A percentile compares a stretch with the other conserved stretches of the same genome.
These are phyloP conservation scores for Polyergus mexicanus DNA, from an alignment of 1,140 invertebrate species.

Conservation along the genomic window DNA sequence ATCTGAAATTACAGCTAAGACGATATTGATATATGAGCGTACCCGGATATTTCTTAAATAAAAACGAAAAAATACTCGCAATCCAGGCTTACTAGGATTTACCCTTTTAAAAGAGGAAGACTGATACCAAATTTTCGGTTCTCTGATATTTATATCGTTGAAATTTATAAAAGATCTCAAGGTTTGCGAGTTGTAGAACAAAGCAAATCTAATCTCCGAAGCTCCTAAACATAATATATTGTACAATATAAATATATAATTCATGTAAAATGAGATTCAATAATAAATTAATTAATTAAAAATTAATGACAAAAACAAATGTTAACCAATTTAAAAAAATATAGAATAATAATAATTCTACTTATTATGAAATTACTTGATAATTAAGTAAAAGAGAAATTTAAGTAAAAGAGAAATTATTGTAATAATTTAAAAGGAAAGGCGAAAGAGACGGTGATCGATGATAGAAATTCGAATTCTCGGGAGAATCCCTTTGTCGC, in stretches of 20 bases:
- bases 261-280: too few relatives aligned
- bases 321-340: too few relatives aligned
- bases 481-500: slow-evolving; percentile 2
- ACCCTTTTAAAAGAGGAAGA: background rate
- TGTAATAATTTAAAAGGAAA: background rate
- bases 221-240: too few relatives aligned
- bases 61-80: background rate
- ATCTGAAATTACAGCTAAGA: slow-evolving; percentile 28
- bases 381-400: background rate
- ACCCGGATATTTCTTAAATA: slow-evolving; percentile 10
- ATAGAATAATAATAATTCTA: too few relatives aligned
- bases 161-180: background rate
- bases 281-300: too few relatives aligned
- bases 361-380: background rate
- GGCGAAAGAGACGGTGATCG: background rate
- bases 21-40: slow-evolving; percentile 5
- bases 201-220: background rate
- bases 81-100: background rate
- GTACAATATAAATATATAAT: background rate
- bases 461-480: slow-evolving; percentile 42
- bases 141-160: background rate
- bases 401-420: background rate
- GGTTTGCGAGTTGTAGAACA: background rate
- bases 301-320: too few relatives aligned
- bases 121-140: background rate